phyloP scores from a whole-genome alignment of 2,113 vertebrate species.

The Aviceda subcristata region DNA sequence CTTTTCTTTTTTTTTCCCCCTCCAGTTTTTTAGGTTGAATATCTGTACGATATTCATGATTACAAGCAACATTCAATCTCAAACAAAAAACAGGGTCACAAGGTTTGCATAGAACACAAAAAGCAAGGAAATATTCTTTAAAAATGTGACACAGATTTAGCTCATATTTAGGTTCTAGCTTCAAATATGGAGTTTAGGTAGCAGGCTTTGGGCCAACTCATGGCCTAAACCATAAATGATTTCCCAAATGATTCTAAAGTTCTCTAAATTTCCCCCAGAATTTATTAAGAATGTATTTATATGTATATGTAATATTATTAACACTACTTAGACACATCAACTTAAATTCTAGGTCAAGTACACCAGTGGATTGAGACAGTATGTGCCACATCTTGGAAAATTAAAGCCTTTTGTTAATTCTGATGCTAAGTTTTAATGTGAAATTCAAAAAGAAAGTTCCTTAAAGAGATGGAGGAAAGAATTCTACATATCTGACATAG shows the following conservation, averaged over 20 bases:
- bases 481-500: not conserved
- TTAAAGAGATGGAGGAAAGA: not conserved
- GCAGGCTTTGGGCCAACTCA: not conserved
- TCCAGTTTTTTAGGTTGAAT: not conserved
- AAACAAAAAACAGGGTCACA: not conserved
- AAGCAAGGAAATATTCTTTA: not conserved
- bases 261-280: not conserved
- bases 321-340: not conserved
- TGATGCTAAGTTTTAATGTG: not conserved
- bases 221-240: not conserved
- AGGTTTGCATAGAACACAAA: not conserved
- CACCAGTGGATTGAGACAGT: not conserved
- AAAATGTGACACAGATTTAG: not conserved
- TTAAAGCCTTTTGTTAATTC: not conserved
- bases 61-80: not conserved
- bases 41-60: not conserved
- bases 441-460: not conserved
- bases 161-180: not conserved
- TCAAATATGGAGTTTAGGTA: not conserved
- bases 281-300: not conserved
- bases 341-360: not conserved
- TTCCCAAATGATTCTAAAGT: not conserved
- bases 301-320: not conserved
- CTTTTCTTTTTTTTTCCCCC: fast-evolving
- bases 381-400: not conserved